Evolutionary conservation across 2,888 invertebrate genomes (phyloP).

Genomic region (Dorcus parallelipipedus): DNA sequence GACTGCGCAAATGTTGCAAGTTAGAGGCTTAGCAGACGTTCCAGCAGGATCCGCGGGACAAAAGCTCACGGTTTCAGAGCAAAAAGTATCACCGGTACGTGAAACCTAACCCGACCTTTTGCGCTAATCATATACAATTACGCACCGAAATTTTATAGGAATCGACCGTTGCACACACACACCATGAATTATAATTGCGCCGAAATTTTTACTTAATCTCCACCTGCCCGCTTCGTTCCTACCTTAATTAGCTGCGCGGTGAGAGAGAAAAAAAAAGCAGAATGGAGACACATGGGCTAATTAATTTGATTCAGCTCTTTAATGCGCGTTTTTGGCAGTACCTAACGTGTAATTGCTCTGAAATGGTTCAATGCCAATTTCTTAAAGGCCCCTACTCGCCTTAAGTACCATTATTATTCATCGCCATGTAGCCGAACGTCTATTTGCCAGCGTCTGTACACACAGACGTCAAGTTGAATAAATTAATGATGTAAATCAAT

Average conservation of each 20-base stretch:
- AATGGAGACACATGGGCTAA: background rate
- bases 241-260: background rate
- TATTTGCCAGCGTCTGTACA: too few relatives aligned
- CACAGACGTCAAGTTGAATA: too few relatives aligned
- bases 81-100: constrained; percentile 71
- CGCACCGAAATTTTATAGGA: background rate
- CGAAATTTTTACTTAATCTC: background rate
- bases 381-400: background rate
- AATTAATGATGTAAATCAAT: too few relatives aligned
- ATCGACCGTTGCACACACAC: background rate
- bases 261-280: background rate
- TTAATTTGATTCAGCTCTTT: background rate
- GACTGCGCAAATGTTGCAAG: constrained; percentile 84
- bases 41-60: constrained; percentile 51
- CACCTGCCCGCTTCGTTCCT: background rate
- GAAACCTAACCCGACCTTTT: constrained; percentile 1
- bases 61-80: constrained; percentile 51
- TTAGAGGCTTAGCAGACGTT: constrained; percentile 82
- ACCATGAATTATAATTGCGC: background rate
- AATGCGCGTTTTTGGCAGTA: background rate
- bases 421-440: too few relatives aligned
- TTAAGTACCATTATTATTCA: too few relatives aligned
- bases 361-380: background rate
- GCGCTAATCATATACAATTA: background rate
- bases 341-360: background rate